phyloP scores from a whole-genome alignment of 2,888 invertebrate species.

The Chloroclysta siterata region DNA sequence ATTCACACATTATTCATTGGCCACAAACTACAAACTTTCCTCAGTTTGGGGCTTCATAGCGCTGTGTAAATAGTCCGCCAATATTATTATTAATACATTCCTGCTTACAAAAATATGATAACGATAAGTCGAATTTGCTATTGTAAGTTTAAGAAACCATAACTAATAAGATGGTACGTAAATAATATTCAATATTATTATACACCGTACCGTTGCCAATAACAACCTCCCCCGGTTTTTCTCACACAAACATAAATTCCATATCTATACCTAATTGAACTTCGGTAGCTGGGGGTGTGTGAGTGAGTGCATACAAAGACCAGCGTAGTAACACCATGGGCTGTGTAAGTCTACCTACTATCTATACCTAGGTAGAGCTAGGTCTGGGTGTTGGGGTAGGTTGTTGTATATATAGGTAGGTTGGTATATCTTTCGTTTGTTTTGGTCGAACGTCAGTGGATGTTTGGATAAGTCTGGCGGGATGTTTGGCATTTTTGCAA shows the following conservation, averaged over 20 bases:
- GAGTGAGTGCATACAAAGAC: conserved; percentile 45
- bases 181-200: conserved; percentile 16
- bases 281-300: conserved; percentile 53
- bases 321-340: not conserved
- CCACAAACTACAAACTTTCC: too few relatives aligned
- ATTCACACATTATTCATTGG: too few relatives aligned
- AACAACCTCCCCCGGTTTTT: conserved; percentile 22
- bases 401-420: conserved; percentile 31
- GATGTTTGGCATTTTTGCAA: not conserved
- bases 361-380: conserved; percentile 9
- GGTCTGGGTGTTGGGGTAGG: conserved; percentile 63
- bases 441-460: conserved; percentile 8
- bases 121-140: too few relatives aligned
- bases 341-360: conserved; percentile 43
- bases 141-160: too few relatives aligned
- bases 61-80: too few relatives aligned
- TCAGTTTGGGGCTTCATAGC: too few relatives aligned
- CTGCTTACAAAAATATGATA: too few relatives aligned
- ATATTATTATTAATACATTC: too few relatives aligned
- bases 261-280: conserved; percentile 59
- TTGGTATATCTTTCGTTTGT: conserved; percentile 13
- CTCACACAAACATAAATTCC: conserved; percentile 18
- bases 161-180: too few relatives aligned
- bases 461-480: conserved; percentile 7
- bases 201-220: conserved; percentile 18